phyloP scores from a whole-genome alignment of 2,888 invertebrate genomes.

The Melipona bicolor region DNA sequence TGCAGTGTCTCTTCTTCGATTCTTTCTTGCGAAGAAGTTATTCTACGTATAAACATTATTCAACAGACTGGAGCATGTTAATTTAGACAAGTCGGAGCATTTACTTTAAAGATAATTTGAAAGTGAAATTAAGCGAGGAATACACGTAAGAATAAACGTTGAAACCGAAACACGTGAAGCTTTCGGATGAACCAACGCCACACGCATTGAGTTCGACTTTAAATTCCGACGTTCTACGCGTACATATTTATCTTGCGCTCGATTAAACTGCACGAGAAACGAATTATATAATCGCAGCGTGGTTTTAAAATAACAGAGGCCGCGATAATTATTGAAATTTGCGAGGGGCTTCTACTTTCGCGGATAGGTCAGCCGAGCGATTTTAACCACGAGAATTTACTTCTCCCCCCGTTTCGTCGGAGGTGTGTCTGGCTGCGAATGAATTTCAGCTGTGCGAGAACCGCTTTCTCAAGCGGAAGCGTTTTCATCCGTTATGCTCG shows the following conservation, averaged over 20 bases:
- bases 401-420: background rate
- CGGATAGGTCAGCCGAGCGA: background rate
- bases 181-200: background rate
- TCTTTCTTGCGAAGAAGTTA: no score
- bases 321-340: background rate
- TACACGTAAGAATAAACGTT: background rate
- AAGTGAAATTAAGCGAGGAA: background rate
- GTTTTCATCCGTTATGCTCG: constrained; percentile 23
- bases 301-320: background rate
- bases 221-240: background rate
- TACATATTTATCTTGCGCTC: background rate
- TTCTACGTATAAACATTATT: background rate
- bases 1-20: no score
- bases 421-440: background rate
- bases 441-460: constrained; percentile 3
- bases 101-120: background rate
- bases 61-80: background rate
- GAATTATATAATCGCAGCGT: background rate
- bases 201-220: background rate
- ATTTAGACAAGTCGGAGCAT: background rate
- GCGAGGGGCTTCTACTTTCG: background rate
- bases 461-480: constrained; percentile 7
- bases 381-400: background rate
- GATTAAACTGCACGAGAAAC: background rate
- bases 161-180: background rate